Conservation (phyloP, 2,888 invertebrate species). For the Phaonia tiefii region DNA sequence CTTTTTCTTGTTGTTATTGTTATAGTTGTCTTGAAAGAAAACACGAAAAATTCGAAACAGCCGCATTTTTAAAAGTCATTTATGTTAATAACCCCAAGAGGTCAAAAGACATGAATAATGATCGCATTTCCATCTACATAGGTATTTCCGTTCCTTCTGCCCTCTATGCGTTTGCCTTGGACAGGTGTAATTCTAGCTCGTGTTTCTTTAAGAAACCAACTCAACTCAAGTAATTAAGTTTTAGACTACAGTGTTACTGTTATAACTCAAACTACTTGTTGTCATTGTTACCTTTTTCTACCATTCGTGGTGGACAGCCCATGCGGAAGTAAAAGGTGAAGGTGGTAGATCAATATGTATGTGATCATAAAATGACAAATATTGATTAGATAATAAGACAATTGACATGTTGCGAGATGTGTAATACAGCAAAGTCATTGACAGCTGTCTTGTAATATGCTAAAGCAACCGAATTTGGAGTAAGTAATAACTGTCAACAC, state of each 20-base stretch:
- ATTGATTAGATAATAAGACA: slow-evolving; percentile 55
- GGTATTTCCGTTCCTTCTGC: slow-evolving; percentile 16
- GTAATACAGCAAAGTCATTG: slow-evolving; percentile 38
- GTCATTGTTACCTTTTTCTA: not conserved
- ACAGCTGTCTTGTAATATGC: slow-evolving; percentile 62
- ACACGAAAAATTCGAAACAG: slow-evolving; percentile 63
- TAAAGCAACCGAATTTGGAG: not conserved
- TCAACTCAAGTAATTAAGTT: slow-evolving; percentile 10
- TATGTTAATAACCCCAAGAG: slow-evolving; percentile 65
- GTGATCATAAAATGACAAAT: slow-evolving; percentile 45
- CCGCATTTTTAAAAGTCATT: slow-evolving; percentile 70
- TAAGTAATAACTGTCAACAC: not conserved
- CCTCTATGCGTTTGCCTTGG: not conserved
- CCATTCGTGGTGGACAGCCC: not conserved
- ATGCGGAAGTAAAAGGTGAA: slow-evolving; percentile 54
- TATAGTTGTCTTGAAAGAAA: slow-evolving; percentile 34
- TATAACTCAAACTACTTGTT: not conserved
- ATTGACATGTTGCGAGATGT: slow-evolving; percentile 47
- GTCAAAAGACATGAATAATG: slow-evolving; percentile 59
- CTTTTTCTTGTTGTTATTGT: not conserved
- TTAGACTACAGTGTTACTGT: not conserved
- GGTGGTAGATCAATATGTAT: not conserved
- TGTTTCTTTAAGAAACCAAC: slow-evolving; percentile 40
- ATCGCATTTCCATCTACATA: slow-evolving; percentile 35
- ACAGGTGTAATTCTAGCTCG: slow-evolving; percentile 65